Evolutionary conservation across 1,140 invertebrate species (phyloP).

Genomic region (Drosophila watanabei): DNA sequence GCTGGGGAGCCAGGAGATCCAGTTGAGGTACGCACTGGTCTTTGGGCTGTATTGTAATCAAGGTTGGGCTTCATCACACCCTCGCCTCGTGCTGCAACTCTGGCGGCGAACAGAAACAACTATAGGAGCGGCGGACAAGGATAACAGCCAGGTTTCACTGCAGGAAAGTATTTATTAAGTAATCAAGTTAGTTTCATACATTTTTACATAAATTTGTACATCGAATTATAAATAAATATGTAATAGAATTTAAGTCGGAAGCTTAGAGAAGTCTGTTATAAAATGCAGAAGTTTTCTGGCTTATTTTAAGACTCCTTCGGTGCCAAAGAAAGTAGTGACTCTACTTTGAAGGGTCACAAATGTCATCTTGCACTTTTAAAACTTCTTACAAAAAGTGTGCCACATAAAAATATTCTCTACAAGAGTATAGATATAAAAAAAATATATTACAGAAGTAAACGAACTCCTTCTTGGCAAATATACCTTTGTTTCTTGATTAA

Average conservation of each 20-base stretch:
- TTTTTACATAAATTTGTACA: neutral
- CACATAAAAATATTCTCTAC: neutral
- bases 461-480: neutral
- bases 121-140: slow-evolving; percentile 39
- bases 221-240: neutral
- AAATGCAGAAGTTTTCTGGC: neutral
- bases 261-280: neutral
- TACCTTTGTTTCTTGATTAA: neutral
- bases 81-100: slow-evolving; percentile 13
- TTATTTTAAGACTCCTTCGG: neutral
- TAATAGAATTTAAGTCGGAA: neutral
- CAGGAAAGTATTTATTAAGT: neutral
- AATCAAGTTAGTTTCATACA: neutral
- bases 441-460: neutral
- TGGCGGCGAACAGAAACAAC: slow-evolving; percentile 35
- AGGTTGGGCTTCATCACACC: slow-evolving; percentile 49
- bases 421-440: neutral
- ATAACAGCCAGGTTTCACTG: slow-evolving; percentile 23
- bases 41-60: slow-evolving; percentile 70
- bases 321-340: neutral
- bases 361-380: neutral
- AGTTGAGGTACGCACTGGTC: slow-evolving; percentile 68
- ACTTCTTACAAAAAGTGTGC: neutral
- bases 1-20: neutral
- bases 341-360: neutral